Evolutionary conservation across 2,888 invertebrate genomes (phyloP).

Genomic region (Salpingus planirostris): DNA sequence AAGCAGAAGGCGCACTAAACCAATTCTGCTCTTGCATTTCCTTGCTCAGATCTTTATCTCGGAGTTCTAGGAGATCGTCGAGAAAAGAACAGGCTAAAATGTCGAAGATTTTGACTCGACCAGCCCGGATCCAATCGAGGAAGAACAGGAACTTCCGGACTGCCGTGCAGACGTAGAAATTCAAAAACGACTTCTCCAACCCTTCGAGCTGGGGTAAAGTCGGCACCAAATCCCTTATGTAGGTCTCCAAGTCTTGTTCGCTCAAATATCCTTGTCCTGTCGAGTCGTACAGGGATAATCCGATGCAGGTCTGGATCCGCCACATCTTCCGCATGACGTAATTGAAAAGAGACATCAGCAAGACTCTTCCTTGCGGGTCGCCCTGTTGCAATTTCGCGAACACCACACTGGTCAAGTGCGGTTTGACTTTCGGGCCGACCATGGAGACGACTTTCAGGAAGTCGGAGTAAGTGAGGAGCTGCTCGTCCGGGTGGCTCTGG

Average conservation of each 20-base stretch:
- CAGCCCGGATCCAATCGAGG: conserved; percentile 80
- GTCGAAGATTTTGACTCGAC: conserved; percentile 82
- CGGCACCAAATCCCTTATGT: conserved; percentile 87
- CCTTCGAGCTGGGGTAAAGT: conserved; percentile 85
- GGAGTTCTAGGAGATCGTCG: conserved; percentile 75
- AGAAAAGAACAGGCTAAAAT: conserved; percentile 86
- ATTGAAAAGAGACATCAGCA: conserved; percentile 85
- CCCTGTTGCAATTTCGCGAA: conserved; percentile 82
- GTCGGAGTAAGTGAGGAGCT: conserved; percentile 77
- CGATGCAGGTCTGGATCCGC: conserved; percentile 90
- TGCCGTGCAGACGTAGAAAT: conserved; percentile 93
- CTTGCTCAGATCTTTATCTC: conserved; percentile 52
- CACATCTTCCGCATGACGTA: conserved; percentile 93
- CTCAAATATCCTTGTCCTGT: conserved; percentile 62
- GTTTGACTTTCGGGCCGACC: conserved; percentile 49
- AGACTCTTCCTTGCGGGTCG: conserved; percentile 78
- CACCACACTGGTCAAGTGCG: conserved; percentile 77
- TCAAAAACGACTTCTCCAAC: conserved; percentile 86
- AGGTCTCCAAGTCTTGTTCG: conserved; percentile 82
- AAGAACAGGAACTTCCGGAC: conserved; percentile 95
- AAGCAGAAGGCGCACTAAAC: conserved; percentile 84
- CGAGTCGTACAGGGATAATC: conserved; percentile 85
- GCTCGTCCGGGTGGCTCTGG: conserved; percentile 70
- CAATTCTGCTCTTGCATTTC: conserved; percentile 83
- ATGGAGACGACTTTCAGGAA: conserved; percentile 70